Percentiles rank a stretch among this genome's conserved stretches.
Conservation (phyloP, 2,888 invertebrate genomes). For the Thumatha senex region DNA sequence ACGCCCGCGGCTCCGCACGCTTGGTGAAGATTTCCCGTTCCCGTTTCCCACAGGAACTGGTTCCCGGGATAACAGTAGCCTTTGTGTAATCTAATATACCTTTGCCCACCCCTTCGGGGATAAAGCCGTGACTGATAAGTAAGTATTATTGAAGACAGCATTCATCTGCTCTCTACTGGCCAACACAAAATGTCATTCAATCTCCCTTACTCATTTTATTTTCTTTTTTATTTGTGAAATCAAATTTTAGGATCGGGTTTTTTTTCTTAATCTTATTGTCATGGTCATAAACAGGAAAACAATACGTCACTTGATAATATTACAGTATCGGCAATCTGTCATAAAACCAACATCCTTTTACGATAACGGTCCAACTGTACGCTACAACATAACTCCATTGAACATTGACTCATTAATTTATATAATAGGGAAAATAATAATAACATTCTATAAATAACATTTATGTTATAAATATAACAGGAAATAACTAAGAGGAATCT, state of each 20-base stretch:
- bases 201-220: too few species aligned
- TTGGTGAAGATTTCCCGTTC: too few species aligned
- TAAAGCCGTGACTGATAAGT: too few species aligned
- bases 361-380: constrained; percentile 9
- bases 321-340: constrained; percentile 14
- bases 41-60: too few species aligned
- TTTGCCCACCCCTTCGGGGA: too few species aligned
- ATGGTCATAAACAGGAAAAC: constrained; percentile 40
- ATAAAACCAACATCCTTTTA: constrained; percentile 14
- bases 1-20: too few species aligned
- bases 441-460: not conserved
- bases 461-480: not conserved
- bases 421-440: not conserved
- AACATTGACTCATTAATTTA: not conserved
- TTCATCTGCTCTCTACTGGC: too few species aligned
- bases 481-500: not conserved
- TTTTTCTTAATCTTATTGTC: not conserved
- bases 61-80: too few species aligned
- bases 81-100: too few species aligned
- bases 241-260: not conserved
- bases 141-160: too few species aligned
- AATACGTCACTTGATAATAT: constrained; percentile 14
- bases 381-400: not conserved
- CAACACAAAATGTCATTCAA: too few species aligned
- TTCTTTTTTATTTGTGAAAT: too few species aligned